These are phyloP conservation scores for Centroberyx gerrardi DNA, from an alignment of 2,797 vertebrate genomes.

Conservation along the genomic window DNA sequence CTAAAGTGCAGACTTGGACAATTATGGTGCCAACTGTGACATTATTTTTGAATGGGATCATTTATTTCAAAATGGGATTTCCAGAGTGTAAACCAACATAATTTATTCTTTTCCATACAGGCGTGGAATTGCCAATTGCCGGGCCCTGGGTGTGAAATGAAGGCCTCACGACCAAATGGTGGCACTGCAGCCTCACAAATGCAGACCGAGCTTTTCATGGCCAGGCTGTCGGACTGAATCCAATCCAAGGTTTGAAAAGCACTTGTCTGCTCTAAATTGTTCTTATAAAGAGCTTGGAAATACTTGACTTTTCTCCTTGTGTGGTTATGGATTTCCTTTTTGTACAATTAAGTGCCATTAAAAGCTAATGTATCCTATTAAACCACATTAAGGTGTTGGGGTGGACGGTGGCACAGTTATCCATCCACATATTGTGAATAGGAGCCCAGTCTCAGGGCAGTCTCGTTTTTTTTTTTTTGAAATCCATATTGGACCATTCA, in stretches of 20 bases:
- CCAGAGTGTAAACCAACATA: conserved; percentile 36
- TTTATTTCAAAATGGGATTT: conserved; percentile 52
- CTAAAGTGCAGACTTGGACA: conserved; percentile 41
- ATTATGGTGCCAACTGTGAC: conserved; percentile 41
- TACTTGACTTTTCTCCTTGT: conserved; percentile 91
- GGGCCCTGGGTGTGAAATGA: conserved; percentile 20
- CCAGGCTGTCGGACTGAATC: conserved; percentile 76
- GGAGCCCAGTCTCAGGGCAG: conserved; percentile 46
- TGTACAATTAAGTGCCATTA: conserved; percentile 88
- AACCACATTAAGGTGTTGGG: conserved; percentile 80
- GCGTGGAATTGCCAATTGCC: conserved; percentile 22
- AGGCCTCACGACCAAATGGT: conserved; percentile 77
- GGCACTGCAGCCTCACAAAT: conserved; percentile 86
- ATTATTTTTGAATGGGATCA: conserved; percentile 50
- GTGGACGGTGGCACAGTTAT: conserved; percentile 68
- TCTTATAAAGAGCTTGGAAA: conserved; percentile 89
- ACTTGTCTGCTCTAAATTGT: conserved; percentile 90
- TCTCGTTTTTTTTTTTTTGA: conserved; percentile 49
- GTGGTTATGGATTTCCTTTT: conserved; percentile 89
- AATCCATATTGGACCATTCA: conserved; percentile 73
- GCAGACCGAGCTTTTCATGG: conserved; percentile 25
- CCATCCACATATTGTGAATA: conserved; percentile 59
- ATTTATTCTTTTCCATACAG: conserved; percentile 46
- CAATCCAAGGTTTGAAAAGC: conserved; percentile 89
- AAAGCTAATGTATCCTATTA: conserved; percentile 86